Evolutionary conservation across 2,888 invertebrate species (phyloP).

Genomic region (Alloplasta piceator): DNA sequence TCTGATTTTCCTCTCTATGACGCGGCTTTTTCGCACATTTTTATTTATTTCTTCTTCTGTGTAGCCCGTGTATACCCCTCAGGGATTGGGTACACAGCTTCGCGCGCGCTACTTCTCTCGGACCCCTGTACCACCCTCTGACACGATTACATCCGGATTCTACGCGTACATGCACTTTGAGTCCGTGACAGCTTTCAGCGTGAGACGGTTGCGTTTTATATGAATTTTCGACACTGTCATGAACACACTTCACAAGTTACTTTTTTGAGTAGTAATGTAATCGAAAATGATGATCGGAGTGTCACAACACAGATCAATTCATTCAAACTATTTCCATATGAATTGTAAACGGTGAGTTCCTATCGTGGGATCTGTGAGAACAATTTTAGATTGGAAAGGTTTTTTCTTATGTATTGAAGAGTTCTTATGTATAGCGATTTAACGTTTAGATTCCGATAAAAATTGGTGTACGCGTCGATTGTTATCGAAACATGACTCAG

Average conservation of each 20-base stretch:
- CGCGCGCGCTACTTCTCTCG: not conserved
- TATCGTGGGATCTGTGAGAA: too few relatives aligned
- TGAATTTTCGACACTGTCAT: not conserved
- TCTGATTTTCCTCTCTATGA: conserved; percentile 12
- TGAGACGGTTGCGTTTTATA: not conserved
- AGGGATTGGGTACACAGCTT: not conserved
- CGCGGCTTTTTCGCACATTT: not conserved
- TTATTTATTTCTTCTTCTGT: not conserved
- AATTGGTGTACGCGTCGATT: too few relatives aligned
- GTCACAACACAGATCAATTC: too few relatives aligned
- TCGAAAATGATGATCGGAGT: too few relatives aligned
- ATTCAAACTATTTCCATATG: too few relatives aligned
- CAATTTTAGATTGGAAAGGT: too few relatives aligned
- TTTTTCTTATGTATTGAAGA: too few relatives aligned
- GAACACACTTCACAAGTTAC: not conserved
- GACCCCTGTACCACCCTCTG: not conserved
- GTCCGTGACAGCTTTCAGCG: not conserved
- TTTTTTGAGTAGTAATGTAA: not conserved
- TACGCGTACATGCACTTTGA: not conserved
- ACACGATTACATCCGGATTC: not conserved
- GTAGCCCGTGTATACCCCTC: not conserved
- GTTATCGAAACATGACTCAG: too few relatives aligned
- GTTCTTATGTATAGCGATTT: not conserved
- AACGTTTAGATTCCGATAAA: too few relatives aligned
- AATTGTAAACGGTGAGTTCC: too few relatives aligned